Evolutionary conservation across 1,140 invertebrate genomes (phyloP), one percentile per base, ranked within the genome.

Genomic region (Aphelenchoides besseyi): DNA sequence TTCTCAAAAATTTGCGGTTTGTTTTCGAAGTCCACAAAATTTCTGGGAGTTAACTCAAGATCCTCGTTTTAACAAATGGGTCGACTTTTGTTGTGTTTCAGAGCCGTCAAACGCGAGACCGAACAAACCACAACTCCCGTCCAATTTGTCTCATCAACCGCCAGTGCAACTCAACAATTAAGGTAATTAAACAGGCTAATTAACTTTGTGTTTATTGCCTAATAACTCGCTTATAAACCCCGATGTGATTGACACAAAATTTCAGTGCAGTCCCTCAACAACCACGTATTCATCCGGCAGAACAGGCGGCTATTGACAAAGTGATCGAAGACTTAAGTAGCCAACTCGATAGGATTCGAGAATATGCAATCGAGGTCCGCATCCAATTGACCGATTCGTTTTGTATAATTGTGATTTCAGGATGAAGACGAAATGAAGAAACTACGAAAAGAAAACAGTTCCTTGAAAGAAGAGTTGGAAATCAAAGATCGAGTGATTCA

Each of bases 381-480:
- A 23, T 37, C 1, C 32, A 37, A 35, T 35, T 66, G 16, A 28
- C 26, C 2, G 55, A 0, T 59, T n/a, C 55, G 18, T 3, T 59
- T 23, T 1, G 2, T 2, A 63, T 12, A 33, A 36, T 37, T 1
- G 23, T 28, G 18, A 23, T 66, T 66, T 16, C 63, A 66, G 63
- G 63, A 66, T 33, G 63, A 66, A 66, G 63, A 66, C 36, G 63
- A 66, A 8, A 66, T 66, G 63, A 37, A 66, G 30, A 66, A 66
- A 33, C 32, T 66, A 16, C 63, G 63, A 18, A 30, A 33, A 12
- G 63, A 66, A 53, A 66, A 66, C 32, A 41, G 26, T 23, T 66
- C 63, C 12, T 32, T 66, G 32, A 66, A 66, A 32, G 63, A 66
- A 53, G 63, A 66, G 32, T 29, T 66, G 16, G 26, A 66, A 66